These are phyloP conservation scores for Hyaena hyaena DNA, from an alignment of 2,113 vertebrate genomes.

Conservation along the genomic window DNA sequence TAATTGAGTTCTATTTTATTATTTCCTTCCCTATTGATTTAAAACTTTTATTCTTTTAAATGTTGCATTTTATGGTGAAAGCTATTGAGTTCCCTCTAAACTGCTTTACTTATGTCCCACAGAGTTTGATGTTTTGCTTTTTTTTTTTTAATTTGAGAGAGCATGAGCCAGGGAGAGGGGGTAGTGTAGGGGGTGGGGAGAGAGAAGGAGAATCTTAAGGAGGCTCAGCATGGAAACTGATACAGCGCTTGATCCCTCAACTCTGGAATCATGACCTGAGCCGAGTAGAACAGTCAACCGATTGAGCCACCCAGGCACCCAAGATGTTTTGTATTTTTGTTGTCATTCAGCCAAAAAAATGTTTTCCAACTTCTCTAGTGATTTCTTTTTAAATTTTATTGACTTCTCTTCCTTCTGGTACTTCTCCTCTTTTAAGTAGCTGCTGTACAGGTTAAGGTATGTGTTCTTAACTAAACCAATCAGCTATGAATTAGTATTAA, in stretches of 20 bases:
- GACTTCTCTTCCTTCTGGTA: not conserved
- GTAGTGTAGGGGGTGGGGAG: too few species aligned
- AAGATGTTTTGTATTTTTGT: not conserved
- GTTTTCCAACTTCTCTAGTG: not conserved
- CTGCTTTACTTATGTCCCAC: not conserved
- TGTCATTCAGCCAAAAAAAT: not conserved
- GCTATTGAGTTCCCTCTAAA: not conserved
- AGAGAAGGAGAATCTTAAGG: too few species aligned
- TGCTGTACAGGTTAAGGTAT: not conserved
- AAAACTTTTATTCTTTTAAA: not conserved
- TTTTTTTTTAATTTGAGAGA: too few species aligned
- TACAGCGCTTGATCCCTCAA: too few species aligned
- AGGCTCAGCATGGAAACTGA: too few species aligned
- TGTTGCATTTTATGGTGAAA: not conserved
- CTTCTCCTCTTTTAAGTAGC: not conserved
- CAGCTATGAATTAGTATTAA: not conserved
- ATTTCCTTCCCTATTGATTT: constrained; percentile 32
- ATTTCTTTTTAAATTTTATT: not conserved
- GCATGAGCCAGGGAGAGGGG: too few species aligned
- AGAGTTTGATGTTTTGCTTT: not conserved
- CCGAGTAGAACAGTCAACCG: too few species aligned
- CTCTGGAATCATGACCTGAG: too few species aligned
- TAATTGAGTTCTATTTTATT: constrained; percentile 13
- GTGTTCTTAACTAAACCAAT: not conserved
- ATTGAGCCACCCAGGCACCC: too few species aligned